Base-by-base conservation (phyloP, 2,797 vertebrate genomes). In the Tragopan temminckii region DNA sequence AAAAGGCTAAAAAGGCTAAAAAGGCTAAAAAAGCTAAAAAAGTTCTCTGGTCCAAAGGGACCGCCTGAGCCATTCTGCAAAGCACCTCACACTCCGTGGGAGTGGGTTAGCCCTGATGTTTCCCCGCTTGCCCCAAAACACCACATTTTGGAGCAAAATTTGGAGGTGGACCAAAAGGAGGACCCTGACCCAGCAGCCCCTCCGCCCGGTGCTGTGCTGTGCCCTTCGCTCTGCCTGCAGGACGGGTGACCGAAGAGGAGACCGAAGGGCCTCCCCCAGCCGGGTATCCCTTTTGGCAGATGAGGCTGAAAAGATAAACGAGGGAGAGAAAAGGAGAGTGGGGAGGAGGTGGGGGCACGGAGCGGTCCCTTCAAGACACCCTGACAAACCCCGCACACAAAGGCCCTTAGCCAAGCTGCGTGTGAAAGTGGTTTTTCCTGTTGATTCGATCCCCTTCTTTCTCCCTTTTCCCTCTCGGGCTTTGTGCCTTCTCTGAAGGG, bases 381-480 rank as follows among this genome's bases (percentile, higher is more conserved):
- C 31, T 11, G 43, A 63, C 43, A 75, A 66, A 69, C 46, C 48
- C 69, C 1, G 5, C 2, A 31, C 93, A 97, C 97, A 97, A 96
- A 97, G 91, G 69, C 93, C 27, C 80, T 87, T 95, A 86, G 79
- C 86, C 15, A 7, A 91, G 94, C 94, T 93, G 95, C 82, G 63
- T 96, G 97, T 98, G 98, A 98, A 98, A 98, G 98, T 97, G 97
- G 97, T 97, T 95, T 96, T 97, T 97, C 97, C 98, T 98, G 96
- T 97, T 97, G 88, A 90, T 95, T 94, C 43, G 27, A 78, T 93
- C 81, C 59, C 83, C 96, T 85, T 91, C 69, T 91, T 93, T 95
- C 87, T 91, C 82, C 48, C 82, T 93, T 91, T 96, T 80, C 90
- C 61, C 82, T 88, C 46, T 63, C 1, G 29, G 94, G 88, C 96